Conservation (phyloP, 2,113 vertebrate species). For the Hypanus sabinus region DNA sequence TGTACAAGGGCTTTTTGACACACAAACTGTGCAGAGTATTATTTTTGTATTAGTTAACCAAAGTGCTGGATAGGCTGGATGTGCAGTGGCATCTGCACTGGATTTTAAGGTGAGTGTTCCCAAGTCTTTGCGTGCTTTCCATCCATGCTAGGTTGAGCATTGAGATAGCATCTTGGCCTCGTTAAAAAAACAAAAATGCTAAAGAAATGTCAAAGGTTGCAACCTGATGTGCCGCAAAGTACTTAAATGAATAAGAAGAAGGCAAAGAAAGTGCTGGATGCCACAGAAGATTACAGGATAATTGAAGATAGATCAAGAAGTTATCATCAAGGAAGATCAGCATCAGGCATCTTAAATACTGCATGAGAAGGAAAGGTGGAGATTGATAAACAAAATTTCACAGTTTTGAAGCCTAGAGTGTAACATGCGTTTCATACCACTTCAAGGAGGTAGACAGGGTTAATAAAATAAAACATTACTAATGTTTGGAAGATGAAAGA, state of each 20-base stretch:
- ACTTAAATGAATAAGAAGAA: too few species aligned
- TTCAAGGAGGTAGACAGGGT: not conserved
- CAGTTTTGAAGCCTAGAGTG: not conserved
- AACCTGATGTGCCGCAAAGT: too few species aligned
- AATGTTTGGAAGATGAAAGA: not conserved
- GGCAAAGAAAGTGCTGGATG: not conserved
- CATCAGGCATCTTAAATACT: not conserved
- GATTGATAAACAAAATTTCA: not conserved
- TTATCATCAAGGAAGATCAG: not conserved
- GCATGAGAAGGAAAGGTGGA: not conserved
- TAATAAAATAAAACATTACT: not conserved
- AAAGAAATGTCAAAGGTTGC: too few species aligned
- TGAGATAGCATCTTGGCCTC: too few species aligned
- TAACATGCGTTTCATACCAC: not conserved
- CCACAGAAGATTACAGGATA: not conserved
- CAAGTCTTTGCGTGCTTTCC: too few species aligned
- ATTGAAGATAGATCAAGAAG: not conserved
- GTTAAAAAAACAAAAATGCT: too few species aligned
- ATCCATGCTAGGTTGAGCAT: too few species aligned
- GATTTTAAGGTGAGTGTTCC: too few species aligned
- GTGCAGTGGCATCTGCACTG: too few species aligned
- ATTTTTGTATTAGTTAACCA: not conserved
- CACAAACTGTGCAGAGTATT: not conserved
- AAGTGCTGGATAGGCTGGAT: not conserved
- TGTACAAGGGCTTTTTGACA: not conserved